phyloP scores from a whole-genome alignment of 2,797 vertebrate genomes.

The Lateolabrax maculatus region DNA sequence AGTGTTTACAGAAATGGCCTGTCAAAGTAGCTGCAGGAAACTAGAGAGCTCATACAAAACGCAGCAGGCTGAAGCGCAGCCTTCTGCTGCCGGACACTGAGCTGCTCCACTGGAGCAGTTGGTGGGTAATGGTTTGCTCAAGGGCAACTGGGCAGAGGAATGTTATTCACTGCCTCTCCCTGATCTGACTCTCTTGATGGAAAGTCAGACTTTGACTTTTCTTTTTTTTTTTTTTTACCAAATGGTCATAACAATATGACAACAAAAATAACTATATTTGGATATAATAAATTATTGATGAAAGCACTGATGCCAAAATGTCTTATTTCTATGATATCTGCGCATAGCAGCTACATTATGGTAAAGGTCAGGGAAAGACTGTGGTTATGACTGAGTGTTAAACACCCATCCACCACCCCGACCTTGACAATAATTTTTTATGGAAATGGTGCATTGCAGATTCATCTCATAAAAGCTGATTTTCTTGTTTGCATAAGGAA shows the following conservation, averaged over 20 bases:
- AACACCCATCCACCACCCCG: not conserved
- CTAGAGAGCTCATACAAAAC: slow-evolving; percentile 29
- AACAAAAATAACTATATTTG: not conserved
- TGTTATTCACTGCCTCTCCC: not conserved
- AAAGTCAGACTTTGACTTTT: not conserved
- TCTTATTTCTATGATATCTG: not conserved
- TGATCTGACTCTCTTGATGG: not conserved
- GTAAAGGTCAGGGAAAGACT: not conserved
- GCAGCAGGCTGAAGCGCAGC: slow-evolving; percentile 21
- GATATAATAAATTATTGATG: too few species aligned
- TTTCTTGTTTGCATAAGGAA: not conserved
- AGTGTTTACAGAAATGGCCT: slow-evolving; percentile 39
- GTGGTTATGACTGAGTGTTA: not conserved
- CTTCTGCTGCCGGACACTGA: slow-evolving; percentile 27
- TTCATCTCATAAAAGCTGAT: not conserved
- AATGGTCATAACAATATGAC: not conserved
- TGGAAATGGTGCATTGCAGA: not conserved
- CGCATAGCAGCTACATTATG: not conserved
- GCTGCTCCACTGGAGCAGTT: slow-evolving; percentile 40
- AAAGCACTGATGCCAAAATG: not conserved
- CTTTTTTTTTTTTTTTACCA: too few species aligned
- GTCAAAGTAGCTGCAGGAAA: slow-evolving; percentile 30
- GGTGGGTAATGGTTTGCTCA: slow-evolving; percentile 48
- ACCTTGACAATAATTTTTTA: not conserved
- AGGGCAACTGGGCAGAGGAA: slow-evolving; percentile 39